Percentiles rank a stretch among this genome's conserved stretches.
Evolutionary conservation across 2,797 vertebrate genomes (phyloP).

Genomic region (Harpagifer antarcticus): DNA sequence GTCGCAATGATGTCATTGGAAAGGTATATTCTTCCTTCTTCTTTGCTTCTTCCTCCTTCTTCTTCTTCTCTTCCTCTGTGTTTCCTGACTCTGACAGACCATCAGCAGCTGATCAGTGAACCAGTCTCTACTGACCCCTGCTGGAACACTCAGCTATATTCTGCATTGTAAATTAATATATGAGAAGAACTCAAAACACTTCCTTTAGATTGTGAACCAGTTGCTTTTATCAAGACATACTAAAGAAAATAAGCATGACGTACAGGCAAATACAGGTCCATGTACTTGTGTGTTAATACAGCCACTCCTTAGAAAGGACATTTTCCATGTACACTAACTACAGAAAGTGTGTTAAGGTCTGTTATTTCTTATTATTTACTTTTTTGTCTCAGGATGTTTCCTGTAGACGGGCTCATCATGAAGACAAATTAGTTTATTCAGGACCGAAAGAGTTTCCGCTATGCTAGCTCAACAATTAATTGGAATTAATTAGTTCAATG

Average conservation of each 20-base stretch:
- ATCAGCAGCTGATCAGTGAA: slow-evolving; percentile 26
- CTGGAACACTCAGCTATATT: slow-evolving; percentile 58
- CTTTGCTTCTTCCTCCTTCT: slow-evolving; percentile 21
- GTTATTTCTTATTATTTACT: too few species aligned
- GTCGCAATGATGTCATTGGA: slow-evolving; percentile 98
- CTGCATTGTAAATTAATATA: slow-evolving; percentile 8
- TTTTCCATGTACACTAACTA: neutral
- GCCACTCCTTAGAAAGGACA: neutral
- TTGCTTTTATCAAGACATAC: slow-evolving; percentile 1
- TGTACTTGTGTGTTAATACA: neutral
- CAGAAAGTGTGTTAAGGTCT: neutral
- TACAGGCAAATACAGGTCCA: neutral
- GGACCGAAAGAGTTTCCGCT: slow-evolving; percentile 4
- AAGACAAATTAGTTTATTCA: too few species aligned
- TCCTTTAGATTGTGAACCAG: neutral
- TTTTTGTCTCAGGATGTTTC: too few species aligned
- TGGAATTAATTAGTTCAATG: slow-evolving; percentile 21
- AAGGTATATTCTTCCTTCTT: slow-evolving; percentile 87
- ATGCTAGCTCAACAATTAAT: slow-evolving; percentile 10
- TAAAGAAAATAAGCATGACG: neutral
- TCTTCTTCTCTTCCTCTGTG: slow-evolving; percentile 50
- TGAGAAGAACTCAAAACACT: neutral
- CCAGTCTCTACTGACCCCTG: slow-evolving; percentile 79
- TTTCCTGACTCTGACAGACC: slow-evolving; percentile 51
- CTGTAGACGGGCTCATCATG: too few species aligned